Base-by-base conservation (phyloP, 2,888 invertebrate species). In the Eristalinus aeneus region DNA sequence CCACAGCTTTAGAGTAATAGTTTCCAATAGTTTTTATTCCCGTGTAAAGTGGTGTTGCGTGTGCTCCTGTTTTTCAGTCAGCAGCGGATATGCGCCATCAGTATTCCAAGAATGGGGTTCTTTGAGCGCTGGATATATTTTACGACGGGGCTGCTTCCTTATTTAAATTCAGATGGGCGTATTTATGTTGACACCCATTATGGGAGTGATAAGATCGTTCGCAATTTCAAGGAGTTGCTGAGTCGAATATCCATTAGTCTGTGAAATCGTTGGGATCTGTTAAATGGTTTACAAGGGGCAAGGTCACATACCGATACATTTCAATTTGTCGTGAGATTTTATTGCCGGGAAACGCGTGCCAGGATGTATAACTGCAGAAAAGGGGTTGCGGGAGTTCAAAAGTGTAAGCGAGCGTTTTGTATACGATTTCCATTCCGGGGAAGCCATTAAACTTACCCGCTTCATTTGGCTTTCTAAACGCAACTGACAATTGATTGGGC, bases 201-300 rank as follows among this genome's bases (percentile, higher is more conserved):
- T 72, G 46, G 32, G 34, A 72, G 32, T 72, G 78, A 72, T 72
- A 61, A 53, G 46, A 79, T 78, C 72, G 58, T 34, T n/a, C 39
- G 31, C 64, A 31, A 34, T 31, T 64, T 56, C 27, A 12, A 60
- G 12, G 58, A 60, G 64, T 31, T 54, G n/a, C 12, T 22, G 60
- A 71, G 27, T 39, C 10, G 56, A 60, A 39, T 54, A 39, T 53
- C 63, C 27, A 39, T 54, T 1, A 11, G 32, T 23, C n/a, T 32
- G 53, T 3, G 63, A 27, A 63, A 64, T 73, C 27, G 39, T 16
- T 64, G 27, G 27, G 22, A 56, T 63, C 64, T 65, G 34, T 65
- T 69, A 58, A 69, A 69, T 36, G 32, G 56, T 20, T 56, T 56
- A 39, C 36, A 23, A 16, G 27, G 23, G 58, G 58, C 23, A 56